Base-by-base conservation (phyloP, 2,888 invertebrate genomes). In the Ochropleura leucogaster region DNA sequence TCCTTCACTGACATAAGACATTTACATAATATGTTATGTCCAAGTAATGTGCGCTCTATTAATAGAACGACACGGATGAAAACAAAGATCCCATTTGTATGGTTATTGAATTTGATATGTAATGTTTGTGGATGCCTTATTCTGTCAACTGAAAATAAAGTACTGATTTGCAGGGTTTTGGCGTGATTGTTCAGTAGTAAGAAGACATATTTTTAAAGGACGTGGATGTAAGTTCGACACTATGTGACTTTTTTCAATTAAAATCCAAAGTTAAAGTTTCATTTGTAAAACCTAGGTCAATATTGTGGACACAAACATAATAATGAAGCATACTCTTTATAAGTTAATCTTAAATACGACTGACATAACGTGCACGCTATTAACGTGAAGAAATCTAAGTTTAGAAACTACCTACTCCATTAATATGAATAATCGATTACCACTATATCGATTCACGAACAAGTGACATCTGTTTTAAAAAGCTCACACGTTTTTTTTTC, bases 1-100 rank as follows among this genome's bases (percentile, higher is more conserved):
- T 82, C 62, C 51, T 51, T n/a, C 12, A 30, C 51, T 40, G 77
- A 49, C 55, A 18, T 63, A 60, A 70, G 63, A 68, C 65, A 81
- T 79, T 83, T 60, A 70, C 79, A 83, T 83, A 71, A 82, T 72
- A 49, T 30, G n/a, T 68, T 42, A 72, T 64, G 69, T 72, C 72
- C 66, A 63, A 57, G 18, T 70, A 44, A 63, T 72, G 62, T 69
- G 59, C 6, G 6, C 5, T 16, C 40, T 81, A 76, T 64, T 42
- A 4, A 49, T 71, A 80, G n/a, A 57, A 77, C 57, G 46, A 55
- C 16, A 8, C 60, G n/a, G 9, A 18, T 62, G 59, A 63, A 79
- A 66, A 70, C 68, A 81, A 81, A 63, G 47, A 7, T 1, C 14
- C 55, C 30, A 75, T 79, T 79, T 70, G 69, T 75, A 75, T 75